Evolutionary conservation across 2,888 invertebrate species (phyloP), one percentile per base, ranked within the genome.

Genomic region (Plagiodera versicolora): DNA sequence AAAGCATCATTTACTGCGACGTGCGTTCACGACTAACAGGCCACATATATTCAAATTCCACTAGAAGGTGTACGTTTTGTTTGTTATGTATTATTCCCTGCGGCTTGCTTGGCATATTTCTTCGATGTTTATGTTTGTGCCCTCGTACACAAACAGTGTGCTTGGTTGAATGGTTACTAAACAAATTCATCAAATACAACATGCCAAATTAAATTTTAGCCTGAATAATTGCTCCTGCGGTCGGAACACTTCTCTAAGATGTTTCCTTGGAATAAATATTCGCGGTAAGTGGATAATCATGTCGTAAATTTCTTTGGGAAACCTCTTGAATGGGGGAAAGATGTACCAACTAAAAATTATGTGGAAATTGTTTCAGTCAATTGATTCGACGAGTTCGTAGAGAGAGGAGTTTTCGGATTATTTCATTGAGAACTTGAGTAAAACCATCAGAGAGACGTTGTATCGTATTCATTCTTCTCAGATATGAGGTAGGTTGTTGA

Each of bases 11-110:
- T 32, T 32, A 5, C 11, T 11, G 6, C 24, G 6, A 24, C 11
- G 32, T 10, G 32, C 32, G 32, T 32, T 6, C 11, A 32, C 32
- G 32, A 11, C 5, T 32, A 8, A 8, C 32, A 32, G 32, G 9
- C 11, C 11, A 11, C 32, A 32, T 32, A 32, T 32, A 32, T 32
- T 32, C 11, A 32, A 10, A 39, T 39, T 39, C 14, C 39, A 39
- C 14, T 39, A 3, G 14, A 39, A 39, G 39, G 39, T 39, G 14
- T 39, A 39, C 39, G 39, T 39, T 39, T n/a, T 39, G 39, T 39
- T 39, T 39, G 39, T 39, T 39, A 39, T 39, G 39, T 39, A 39
- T 39, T 14, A 39, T 39, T 39, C 39, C 39, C 39, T 39, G 39
- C 39, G 39, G 39, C n/a, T 39, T 9, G 39, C 39, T 11, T 39